These are phyloP conservation scores for Pyrochroa serraticornis DNA, from an alignment of 2,888 invertebrate genomes.

Conservation along the genomic window DNA sequence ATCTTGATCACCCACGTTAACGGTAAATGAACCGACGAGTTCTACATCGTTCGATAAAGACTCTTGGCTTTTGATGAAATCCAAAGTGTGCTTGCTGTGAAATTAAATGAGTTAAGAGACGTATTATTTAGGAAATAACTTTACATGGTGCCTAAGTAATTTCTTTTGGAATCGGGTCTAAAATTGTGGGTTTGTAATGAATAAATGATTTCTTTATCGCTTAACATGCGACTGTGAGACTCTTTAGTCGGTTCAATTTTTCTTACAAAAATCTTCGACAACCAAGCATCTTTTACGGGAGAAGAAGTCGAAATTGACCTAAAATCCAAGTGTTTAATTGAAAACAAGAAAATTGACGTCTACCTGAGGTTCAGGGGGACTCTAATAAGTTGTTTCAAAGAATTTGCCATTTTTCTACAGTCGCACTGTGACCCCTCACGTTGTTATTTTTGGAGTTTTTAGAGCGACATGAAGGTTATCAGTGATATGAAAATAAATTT, in stretches of 20 bases:
- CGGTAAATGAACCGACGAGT: slow-evolving; percentile 94
- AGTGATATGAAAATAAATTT: slow-evolving; percentile 5
- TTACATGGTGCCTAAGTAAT: slow-evolving; percentile 92
- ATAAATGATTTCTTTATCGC: slow-evolving; percentile 95
- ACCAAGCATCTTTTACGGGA: slow-evolving; percentile 75
- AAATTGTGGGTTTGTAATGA: slow-evolving; percentile 95
- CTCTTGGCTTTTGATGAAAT: slow-evolving; percentile 76
- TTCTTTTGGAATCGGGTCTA: slow-evolving; percentile 83
- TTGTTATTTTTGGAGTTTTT: slow-evolving; percentile 40
- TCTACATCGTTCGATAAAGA: slow-evolving; percentile 73
- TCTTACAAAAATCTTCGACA: slow-evolving; percentile 86
- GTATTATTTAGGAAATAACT: slow-evolving; percentile 52
- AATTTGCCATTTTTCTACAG: slow-evolving; percentile 48
- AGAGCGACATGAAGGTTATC: slow-evolving; percentile 45
- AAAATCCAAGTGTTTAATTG: slow-evolving; percentile 20
- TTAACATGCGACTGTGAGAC: slow-evolving; percentile 94
- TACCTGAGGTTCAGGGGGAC: slow-evolving; percentile 49
- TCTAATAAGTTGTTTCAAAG: slow-evolving; percentile 45
- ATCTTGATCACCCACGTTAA: slow-evolving; percentile 96
- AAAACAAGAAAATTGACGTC: slow-evolving; percentile 5
- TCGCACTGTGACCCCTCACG: slow-evolving; percentile 10
- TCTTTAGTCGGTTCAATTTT: slow-evolving; percentile 94
- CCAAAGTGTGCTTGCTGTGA: slow-evolving; percentile 75
- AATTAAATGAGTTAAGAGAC: slow-evolving; percentile 23
- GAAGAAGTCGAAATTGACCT: slow-evolving; percentile 54